Evolutionary conservation across 1,140 invertebrate species (phyloP), one percentile per base, ranked within the genome.

Genomic region (Manduca sexta): DNA sequence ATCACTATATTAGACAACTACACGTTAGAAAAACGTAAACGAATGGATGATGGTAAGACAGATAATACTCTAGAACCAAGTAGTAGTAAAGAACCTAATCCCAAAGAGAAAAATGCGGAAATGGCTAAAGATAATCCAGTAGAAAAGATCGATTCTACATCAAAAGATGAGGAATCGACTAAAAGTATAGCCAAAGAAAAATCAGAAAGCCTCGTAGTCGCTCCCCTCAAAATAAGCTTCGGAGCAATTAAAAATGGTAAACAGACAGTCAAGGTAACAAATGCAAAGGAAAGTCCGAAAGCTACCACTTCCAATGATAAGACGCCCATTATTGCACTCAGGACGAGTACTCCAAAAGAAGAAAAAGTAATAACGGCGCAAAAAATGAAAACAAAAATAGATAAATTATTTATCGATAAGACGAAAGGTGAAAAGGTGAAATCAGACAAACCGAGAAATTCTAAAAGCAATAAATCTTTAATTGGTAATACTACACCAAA

Each of bases 1-100:
- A 62, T 74, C n/a, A 74, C 72, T 5, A 58, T 75, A 14, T 60
- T 73, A n/a, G 61, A 69, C 15, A 62, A 13, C 8, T 58, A 41
- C 33, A 37, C 55, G 4, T 56, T 33, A 34, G 69, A 65, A n/a
- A 84, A 82, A 57, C 56, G 60, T n/a, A 69, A 62, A 39, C 55
- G 62, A 21, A 11, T 55, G 1, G 59, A 38, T 38, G 64, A 55
- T 29, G 45, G 52, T 44, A 42, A 45, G 40, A 17, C 38, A 11
- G 59, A 60, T 13, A 42, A 43, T 33, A 21, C 17, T 3, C 10
- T 29, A 42, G 37, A 49, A 47, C 33, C 49, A 1, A 52, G 21
- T 14, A 55, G 44, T 29, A 58, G 52, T 26, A 55, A 55, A 45
- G 44, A 47, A 37, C 16, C 13, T 46, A 42, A 18, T 3, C 12